phyloP scores from a whole-genome alignment of 2,113 vertebrate genomes.

The Tachuris rubrigastra region DNA sequence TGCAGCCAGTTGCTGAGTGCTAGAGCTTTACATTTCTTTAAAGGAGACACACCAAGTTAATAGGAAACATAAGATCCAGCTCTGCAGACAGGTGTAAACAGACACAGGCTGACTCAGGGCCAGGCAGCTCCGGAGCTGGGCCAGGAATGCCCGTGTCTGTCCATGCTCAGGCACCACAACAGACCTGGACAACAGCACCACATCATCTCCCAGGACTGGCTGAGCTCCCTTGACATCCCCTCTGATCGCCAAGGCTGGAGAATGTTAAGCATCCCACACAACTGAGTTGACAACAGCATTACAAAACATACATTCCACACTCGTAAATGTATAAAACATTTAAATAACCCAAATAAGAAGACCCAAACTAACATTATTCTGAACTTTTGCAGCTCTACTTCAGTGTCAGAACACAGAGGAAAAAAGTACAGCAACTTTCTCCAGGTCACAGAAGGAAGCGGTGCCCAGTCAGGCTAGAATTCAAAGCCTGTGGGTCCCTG shows the following conservation, averaged over 20 bases:
- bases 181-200: neutral
- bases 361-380: neutral
- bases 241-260: neutral
- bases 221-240: neutral
- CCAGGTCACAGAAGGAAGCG: neutral
- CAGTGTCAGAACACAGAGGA: neutral
- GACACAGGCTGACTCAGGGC: neutral
- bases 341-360: neutral
- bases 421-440: neutral
- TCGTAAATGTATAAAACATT: neutral
- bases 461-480: neutral
- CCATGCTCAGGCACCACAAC: fast-evolving
- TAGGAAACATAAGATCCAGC: neutral
- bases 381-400: neutral
- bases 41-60: neutral
- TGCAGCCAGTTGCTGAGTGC: neutral
- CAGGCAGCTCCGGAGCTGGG: neutral
- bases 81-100: neutral
- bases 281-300: neutral
- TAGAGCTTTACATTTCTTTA: neutral
- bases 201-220: neutral
- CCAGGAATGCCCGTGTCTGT: neutral
- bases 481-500: neutral
- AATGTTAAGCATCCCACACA: neutral
- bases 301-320: neutral